Percentiles rank a stretch among this genome's conserved stretches.
Conservation (phyloP, 1,140 invertebrate species). For the Pogonus chalceus region DNA sequence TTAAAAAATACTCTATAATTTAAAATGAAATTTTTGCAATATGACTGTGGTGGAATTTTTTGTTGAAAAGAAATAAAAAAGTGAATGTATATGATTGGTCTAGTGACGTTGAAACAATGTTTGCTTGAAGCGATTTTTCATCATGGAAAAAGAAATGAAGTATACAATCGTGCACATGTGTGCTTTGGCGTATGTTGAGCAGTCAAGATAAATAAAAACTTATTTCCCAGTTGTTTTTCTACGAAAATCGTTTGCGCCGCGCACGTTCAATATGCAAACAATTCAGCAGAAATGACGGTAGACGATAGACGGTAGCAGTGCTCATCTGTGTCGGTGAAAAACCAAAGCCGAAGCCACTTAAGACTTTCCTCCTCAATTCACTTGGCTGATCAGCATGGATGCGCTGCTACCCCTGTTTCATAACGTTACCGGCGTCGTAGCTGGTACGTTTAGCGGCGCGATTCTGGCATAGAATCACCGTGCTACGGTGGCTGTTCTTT, state of each 20-base stretch:
- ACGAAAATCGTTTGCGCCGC: neutral
- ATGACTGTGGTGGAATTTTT: too few relatives aligned
- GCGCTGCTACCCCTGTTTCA: neutral
- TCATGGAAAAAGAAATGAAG: too few relatives aligned
- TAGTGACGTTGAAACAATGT: too few relatives aligned
- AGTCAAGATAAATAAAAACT: neutral
- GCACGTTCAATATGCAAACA: neutral
- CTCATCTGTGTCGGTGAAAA: constrained; percentile 19
- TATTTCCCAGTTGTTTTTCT: neutral
- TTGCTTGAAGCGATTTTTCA: too few relatives aligned
- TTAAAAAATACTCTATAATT: too few relatives aligned
- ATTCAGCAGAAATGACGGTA: neutral
- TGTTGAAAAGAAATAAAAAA: too few relatives aligned
- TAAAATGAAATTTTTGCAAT: too few relatives aligned
- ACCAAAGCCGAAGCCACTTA: constrained; percentile 28
- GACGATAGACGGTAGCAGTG: neutral
- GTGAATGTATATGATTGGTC: too few relatives aligned
- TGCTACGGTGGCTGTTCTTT: neutral
- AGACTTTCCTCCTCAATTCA: constrained; percentile 24
- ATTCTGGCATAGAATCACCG: too few relatives aligned
- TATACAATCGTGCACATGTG: neutral
- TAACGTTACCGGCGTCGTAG: constrained; percentile 8
- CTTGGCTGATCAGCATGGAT: constrained; percentile 19
- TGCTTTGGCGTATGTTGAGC: neutral
- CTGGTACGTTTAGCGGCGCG: constrained; percentile 10